Percentiles rank a stretch among this genome's conserved stretches.
phyloP scores from a whole-genome alignment of 2,113 vertebrate species.

The Symphodus melops region DNA sequence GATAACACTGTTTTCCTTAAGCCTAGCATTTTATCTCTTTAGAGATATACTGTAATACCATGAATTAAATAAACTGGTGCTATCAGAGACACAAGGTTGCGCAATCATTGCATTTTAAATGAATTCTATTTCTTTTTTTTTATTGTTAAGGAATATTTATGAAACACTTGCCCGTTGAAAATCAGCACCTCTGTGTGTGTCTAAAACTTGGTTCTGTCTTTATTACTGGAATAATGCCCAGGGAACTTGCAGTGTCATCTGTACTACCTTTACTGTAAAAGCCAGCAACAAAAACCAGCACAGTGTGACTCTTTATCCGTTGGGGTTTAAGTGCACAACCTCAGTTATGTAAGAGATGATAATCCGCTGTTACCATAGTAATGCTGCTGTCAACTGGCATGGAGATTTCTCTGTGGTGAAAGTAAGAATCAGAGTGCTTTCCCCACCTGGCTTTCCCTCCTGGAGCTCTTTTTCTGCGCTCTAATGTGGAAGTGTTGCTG shows the following conservation, averaged over 20 bases:
- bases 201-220: not conserved
- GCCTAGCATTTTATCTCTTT: not conserved
- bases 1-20: not conserved
- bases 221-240: not conserved
- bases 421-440: conserved; percentile 55
- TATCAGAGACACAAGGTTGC: not conserved
- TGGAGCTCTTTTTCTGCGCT: conserved; percentile 8
- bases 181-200: no score
- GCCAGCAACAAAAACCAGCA: conserved; percentile 54
- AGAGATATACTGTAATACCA: not conserved
- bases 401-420: conserved; percentile 60
- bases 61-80: not conserved
- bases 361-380: conserved; percentile 80
- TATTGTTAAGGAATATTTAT: no score
- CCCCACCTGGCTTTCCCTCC: conserved; percentile 27
- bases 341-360: conserved; percentile 78
- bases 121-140: no score
- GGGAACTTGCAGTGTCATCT: not conserved
- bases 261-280: conserved; percentile 3
- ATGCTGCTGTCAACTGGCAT: conserved; percentile 71
- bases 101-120: no score
- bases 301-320: conserved; percentile 67
- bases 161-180: no score
- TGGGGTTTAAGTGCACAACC: conserved; percentile 73
- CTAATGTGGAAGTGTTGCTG: conserved; percentile 31